Conservation (phyloP, 2,888 invertebrate species). For the Gonocerus acuteangulatus region DNA sequence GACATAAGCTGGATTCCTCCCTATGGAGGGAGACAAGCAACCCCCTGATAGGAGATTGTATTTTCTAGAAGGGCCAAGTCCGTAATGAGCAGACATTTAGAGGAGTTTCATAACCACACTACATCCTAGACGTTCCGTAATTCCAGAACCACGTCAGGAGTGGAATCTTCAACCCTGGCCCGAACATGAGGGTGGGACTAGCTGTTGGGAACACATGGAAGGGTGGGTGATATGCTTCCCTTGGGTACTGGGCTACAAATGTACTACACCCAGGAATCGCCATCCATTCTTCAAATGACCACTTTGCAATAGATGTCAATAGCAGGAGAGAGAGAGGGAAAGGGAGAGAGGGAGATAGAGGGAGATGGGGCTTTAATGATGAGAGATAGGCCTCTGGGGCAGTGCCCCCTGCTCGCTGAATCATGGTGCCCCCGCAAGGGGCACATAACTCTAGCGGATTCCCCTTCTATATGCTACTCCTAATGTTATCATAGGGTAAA, state of each 20-base stretch:
- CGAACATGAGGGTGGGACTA: no score
- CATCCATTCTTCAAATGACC: constrained; percentile 43
- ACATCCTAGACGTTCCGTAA: no score
- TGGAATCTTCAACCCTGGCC: no score
- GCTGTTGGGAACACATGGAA: not conserved
- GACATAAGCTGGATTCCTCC: no score
- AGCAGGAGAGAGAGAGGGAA: not conserved
- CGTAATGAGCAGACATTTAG: no score
- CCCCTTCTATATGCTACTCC: constrained; percentile 2
- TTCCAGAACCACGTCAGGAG: no score
- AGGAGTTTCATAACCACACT: no score
- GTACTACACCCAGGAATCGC: constrained; percentile 1
- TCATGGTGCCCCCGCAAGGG: constrained; percentile 43
- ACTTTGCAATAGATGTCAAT: constrained; percentile 47
- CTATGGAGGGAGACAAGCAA: no score
- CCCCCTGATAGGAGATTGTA: no score
- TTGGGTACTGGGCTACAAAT: not conserved
- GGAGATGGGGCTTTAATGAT: constrained; percentile 46
- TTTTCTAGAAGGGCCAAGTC: no score
- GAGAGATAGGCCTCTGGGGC: constrained; percentile 49
- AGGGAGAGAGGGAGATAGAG: constrained; percentile 13
- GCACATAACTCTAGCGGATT: constrained; percentile 9
- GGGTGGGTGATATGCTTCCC: constrained; percentile 11
- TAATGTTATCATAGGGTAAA: constrained; percentile 36
- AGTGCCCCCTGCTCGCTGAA: constrained; percentile 41